Percentiles rank a stretch among this genome's conserved stretches.
These are phyloP conservation scores for Phrynosoma blainvillii DNA, from an alignment of 2,113 vertebrate species.

Conservation along the genomic window DNA sequence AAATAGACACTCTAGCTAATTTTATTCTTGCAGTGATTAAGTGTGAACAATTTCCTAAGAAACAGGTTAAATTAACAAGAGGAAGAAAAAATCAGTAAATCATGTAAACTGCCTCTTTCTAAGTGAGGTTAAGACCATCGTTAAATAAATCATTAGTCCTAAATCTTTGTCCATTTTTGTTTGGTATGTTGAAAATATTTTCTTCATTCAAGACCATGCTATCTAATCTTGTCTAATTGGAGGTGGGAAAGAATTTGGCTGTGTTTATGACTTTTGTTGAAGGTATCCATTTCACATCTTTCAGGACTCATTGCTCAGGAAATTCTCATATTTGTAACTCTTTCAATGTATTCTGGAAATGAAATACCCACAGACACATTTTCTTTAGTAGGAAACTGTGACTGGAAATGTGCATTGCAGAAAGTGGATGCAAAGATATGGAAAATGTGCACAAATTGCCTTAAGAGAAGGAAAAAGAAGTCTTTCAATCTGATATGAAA, in stretches of 20 bases:
- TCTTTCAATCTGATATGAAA: too few relatives aligned
- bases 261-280: too few relatives aligned
- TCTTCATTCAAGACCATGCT: background rate
- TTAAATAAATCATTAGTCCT: constrained; percentile 77
- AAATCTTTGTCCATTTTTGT: constrained; percentile 50
- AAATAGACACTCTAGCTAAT: constrained; percentile 77
- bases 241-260: background rate
- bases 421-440: too few relatives aligned
- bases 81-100: constrained; percentile 81
- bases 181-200: constrained; percentile 10
- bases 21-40: constrained; percentile 80
- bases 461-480: too few relatives aligned
- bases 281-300: background rate
- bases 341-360: too few relatives aligned
- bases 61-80: constrained; percentile 81
- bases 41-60: constrained; percentile 82
- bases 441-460: too few relatives aligned
- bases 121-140: constrained; percentile 80
- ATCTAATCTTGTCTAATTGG: background rate
- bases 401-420: too few relatives aligned
- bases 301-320: background rate
- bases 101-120: constrained; percentile 75
- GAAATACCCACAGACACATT: too few relatives aligned
- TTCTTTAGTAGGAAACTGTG: too few relatives aligned
- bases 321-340: too few relatives aligned